Conservation (phyloP, 2,797 vertebrate species). For the Pelobates cultripes region DNA sequence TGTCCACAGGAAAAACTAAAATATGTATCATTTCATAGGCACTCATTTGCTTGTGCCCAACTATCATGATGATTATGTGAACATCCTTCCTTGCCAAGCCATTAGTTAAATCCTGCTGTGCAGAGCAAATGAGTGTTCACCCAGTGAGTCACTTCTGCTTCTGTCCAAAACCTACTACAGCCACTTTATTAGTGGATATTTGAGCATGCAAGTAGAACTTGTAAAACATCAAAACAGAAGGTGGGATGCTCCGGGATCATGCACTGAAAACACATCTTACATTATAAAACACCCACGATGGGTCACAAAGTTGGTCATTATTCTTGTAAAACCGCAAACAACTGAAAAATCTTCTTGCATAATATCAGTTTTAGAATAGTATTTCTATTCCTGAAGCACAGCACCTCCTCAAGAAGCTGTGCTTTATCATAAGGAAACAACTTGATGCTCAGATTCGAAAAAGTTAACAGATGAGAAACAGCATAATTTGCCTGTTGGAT, state of each 20-base stretch:
- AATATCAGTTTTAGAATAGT: too few relatives aligned
- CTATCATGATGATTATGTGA: neutral
- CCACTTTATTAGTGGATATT: neutral
- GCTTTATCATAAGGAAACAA: too few relatives aligned
- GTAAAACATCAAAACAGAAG: neutral
- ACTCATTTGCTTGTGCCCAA: too few relatives aligned
- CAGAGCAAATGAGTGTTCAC: neutral
- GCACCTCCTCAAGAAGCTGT: too few relatives aligned
- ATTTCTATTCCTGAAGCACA: too few relatives aligned
- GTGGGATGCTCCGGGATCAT: neutral
- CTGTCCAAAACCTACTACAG: neutral
- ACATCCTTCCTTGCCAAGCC: neutral
- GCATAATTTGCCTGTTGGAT: too few relatives aligned
- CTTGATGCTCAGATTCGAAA: too few relatives aligned
- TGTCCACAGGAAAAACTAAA: neutral
- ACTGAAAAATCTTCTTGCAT: too few relatives aligned
- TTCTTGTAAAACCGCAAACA: too few relatives aligned
- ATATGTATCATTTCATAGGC: neutral
- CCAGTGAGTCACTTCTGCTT: neutral
- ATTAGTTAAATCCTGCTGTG: neutral
- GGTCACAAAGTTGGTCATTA: too few relatives aligned
- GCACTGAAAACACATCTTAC: neutral
- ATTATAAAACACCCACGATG: neutral
- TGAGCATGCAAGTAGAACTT: neutral
- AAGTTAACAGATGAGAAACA: too few relatives aligned